A percentile compares a stretch with the other conserved stretches of the same genome.
phyloP scores from a whole-genome alignment of 2,113 vertebrate species.

The Acanthochromis polyacanthus region DNA sequence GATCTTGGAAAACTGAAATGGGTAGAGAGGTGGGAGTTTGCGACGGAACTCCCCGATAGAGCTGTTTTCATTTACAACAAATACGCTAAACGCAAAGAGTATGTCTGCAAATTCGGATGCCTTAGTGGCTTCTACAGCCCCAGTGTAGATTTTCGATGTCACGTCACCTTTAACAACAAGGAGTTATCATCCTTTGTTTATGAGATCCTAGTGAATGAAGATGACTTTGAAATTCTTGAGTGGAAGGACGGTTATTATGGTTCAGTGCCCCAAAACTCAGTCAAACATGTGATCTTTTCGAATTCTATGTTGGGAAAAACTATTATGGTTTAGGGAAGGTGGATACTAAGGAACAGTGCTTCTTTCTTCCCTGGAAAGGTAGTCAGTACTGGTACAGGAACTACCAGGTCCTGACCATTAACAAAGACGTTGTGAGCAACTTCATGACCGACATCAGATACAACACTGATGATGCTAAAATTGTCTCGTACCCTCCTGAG shows the following conservation, averaged over 20 bases:
- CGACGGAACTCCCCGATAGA: constrained; percentile 24
- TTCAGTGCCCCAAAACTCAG: constrained; percentile 50
- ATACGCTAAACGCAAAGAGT: constrained; percentile 57
- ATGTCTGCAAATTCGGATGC: constrained; percentile 67
- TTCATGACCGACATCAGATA: constrained; percentile 68
- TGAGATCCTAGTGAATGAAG: constrained; percentile 73
- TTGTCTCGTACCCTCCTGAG: constrained; percentile 55
- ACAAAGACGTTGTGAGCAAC: constrained; percentile 51
- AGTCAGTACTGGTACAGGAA: constrained; percentile 65
- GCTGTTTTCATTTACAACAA: constrained; percentile 67
- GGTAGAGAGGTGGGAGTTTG: not conserved
- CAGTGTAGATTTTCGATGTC: too few relatives aligned
- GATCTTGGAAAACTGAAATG: constrained; percentile 46
- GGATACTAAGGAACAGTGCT: constrained; percentile 40
- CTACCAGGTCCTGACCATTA: constrained; percentile 71
- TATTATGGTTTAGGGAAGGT: constrained; percentile 77
- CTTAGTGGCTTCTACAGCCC: constrained; percentile 67
- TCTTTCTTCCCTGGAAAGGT: constrained; percentile 69
- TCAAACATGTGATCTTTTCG: constrained; percentile 66
- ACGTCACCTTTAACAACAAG: too few relatives aligned
- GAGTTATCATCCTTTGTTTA: too few relatives aligned
- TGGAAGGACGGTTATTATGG: constrained; percentile 66
- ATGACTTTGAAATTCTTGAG: constrained; percentile 74
- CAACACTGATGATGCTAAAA: constrained; percentile 28
- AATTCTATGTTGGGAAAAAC: constrained; percentile 72